Base-by-base conservation (phyloP, 53 echinoderm and acorn worm species). In the Arbacia lixula region DNA sequence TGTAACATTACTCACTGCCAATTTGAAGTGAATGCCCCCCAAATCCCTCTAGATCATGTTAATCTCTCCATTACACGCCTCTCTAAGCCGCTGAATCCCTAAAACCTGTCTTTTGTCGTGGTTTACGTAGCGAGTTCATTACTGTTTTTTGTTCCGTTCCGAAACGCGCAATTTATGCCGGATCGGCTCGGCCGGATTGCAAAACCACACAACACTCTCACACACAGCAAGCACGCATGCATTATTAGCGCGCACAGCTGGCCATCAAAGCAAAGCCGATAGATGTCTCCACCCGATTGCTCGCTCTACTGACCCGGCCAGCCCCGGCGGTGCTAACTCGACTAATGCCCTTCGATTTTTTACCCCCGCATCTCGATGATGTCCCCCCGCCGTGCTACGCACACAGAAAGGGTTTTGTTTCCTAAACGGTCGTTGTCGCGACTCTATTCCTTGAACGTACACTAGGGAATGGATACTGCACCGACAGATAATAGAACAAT, bases 301-400 rank as follows among this genome's bases (percentile, higher is more conserved):
- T 33, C 74, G 74, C 31, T 53, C 30, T 17, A 46, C 5, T 74
- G 74, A 74, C 74, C 74, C 74, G 32, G 74, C 2, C 53, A 2
- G 21, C 74, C 74, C 74, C 53, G 74, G 20, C 53, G 52, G 74
- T 42, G 16, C 35, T 53, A 74, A 53, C 53, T 27, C 53, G 53
- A 53, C 35, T 74, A 74, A 74, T 74, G 17, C 52, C 14, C 35
- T 74, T 74, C 74, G 74, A 74, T 74, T 74, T 52, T 74, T 53
- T 51, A 21, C 9, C 49, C n/a, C n/a, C n/a, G n/a, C n/a, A n/a
- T n/a, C n/a, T n/a, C n/a, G n/a, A n/a, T n/a, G n/a, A n/a, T n/a
- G n/a, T n/a, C n/a, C n/a, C n/a, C n/a, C n/a, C n/a, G n/a, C n/a
- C n/a, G n/a, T n/a, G n/a, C n/a, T n/a, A n/a, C n/a, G n/a, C n/a